Evolutionary conservation across 2,113 vertebrate genomes (phyloP).

Genomic region (Strigops habroptila): DNA sequence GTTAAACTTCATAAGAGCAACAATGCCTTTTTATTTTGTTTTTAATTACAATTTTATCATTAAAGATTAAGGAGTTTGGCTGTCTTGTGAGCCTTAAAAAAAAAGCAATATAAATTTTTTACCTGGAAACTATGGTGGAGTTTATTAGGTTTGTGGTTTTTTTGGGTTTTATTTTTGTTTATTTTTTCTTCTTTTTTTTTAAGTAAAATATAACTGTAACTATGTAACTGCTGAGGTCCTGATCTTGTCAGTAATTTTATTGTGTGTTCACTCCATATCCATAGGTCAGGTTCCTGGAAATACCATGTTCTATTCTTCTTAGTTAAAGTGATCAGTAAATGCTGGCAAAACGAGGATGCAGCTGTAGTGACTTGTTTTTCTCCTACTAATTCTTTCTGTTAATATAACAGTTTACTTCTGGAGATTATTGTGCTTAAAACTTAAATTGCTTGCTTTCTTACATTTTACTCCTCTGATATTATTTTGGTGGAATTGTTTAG

Average conservation of each 20-base stretch:
- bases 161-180: neutral
- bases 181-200: neutral
- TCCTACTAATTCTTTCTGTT: neutral
- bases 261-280: neutral
- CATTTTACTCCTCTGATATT: neutral
- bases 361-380: neutral
- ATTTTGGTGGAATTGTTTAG: neutral
- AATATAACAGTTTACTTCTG: neutral
- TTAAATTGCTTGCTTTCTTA: neutral
- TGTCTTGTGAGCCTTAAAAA: neutral
- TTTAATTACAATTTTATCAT: neutral
- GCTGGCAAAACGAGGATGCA: neutral
- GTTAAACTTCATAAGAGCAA: neutral
- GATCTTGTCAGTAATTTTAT: neutral
- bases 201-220: neutral
- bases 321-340: neutral
- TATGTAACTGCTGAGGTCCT: neutral
- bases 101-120: neutral
- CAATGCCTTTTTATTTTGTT: neutral
- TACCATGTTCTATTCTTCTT: accelerated
- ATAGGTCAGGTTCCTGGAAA: neutral
- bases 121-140: neutral
- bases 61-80: neutral
- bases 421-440: neutral
- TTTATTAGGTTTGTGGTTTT: neutral